phyloP scores from a whole-genome alignment of 2,797 vertebrate genomes.

The Cercopithecus mitis region DNA sequence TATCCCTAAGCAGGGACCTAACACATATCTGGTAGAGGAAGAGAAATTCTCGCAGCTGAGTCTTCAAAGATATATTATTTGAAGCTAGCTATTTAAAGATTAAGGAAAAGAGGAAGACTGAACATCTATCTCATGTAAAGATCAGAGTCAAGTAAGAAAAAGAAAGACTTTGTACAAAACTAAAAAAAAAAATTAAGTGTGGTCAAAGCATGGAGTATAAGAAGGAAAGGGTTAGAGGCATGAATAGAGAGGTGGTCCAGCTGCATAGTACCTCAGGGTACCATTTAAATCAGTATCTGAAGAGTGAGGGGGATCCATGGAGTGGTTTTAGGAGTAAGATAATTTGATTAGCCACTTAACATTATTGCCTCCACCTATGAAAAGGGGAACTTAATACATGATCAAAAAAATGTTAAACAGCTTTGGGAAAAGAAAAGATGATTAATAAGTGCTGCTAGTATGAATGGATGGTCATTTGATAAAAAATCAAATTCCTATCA shows the following conservation, averaged over 20 bases:
- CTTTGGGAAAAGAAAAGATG: background rate
- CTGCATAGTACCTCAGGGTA: background rate
- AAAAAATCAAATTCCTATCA: background rate
- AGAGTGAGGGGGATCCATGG: background rate
- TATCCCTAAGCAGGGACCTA: background rate
- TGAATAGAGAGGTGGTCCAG: background rate
- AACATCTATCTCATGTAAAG: background rate
- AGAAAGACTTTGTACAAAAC: background rate
- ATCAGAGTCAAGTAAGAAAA: background rate
- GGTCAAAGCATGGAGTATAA: background rate
- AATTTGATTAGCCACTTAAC: background rate
- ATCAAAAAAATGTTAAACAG: conserved; percentile 6
- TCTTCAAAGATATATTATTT: background rate
- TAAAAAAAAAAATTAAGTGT: background rate
- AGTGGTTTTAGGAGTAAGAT: background rate
- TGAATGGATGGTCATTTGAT: background rate
- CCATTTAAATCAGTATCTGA: background rate
- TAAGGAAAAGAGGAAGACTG: background rate
- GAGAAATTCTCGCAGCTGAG: background rate
- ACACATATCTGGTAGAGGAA: background rate
- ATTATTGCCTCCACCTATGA: background rate
- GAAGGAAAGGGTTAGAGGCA: background rate
- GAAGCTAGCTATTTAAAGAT: conserved; percentile 9
- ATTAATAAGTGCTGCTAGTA: background rate
- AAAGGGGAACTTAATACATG: background rate